Conservation (phyloP, 2,113 vertebrate genomes). For the Hydropotes inermis region DNA sequence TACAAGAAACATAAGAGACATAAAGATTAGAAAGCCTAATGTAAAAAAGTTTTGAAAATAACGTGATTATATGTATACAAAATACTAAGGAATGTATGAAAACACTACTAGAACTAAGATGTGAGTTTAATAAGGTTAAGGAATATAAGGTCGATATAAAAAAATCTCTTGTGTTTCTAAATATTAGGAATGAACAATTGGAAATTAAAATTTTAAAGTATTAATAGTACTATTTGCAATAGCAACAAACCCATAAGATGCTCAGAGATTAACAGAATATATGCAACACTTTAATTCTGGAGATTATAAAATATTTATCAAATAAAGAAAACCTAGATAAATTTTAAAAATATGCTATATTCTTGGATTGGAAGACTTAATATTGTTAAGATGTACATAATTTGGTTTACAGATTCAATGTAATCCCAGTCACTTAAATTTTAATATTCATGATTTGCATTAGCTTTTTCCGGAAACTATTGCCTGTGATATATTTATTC, state of each 20-base stretch:
- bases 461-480: not conserved
- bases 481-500: not conserved
- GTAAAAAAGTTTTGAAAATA: not conserved
- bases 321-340: not conserved
- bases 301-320: not conserved
- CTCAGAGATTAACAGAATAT: not conserved
- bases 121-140: not conserved
- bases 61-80: not conserved
- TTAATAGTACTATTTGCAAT: not conserved
- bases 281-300: not conserved
- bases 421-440: not conserved
- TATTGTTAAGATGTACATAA: not conserved
- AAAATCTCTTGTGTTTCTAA: not conserved
- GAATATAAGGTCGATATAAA: not conserved
- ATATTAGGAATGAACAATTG: not conserved
- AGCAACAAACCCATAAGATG: not conserved
- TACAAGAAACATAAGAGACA: not conserved
- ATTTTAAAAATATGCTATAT: not conserved
- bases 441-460: not conserved
- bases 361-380: not conserved
- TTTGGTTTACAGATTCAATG: not conserved
- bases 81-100: not conserved
- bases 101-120: not conserved
- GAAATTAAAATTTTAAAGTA: not conserved
- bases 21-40: not conserved